Conservation (phyloP, 2,888 invertebrate species). For the Sinodicranocentrus sp. region DNA sequence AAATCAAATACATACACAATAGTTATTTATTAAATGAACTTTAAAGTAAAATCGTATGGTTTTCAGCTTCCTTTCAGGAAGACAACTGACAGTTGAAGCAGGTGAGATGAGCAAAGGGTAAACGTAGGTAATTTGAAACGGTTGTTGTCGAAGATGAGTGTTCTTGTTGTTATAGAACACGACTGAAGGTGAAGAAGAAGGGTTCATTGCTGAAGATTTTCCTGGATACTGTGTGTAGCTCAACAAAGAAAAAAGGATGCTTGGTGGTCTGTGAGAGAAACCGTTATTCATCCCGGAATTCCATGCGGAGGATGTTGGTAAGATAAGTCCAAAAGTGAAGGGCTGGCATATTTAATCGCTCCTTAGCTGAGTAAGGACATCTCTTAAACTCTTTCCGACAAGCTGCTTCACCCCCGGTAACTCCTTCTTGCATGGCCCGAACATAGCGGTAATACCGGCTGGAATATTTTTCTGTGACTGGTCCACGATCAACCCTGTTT, state of each 20-base stretch:
- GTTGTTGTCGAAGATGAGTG: constrained; percentile 9
- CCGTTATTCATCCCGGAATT: constrained; percentile 76
- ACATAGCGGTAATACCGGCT: constrained; percentile 77
- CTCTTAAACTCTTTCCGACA: constrained; percentile 74
- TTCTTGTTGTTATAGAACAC: background rate
- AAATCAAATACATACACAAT: no score
- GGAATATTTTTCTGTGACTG: constrained; percentile 74
- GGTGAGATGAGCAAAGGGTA: background rate
- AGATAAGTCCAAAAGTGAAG: constrained; percentile 77
- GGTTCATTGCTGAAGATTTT: constrained; percentile 43
- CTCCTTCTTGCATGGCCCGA: constrained; percentile 77
- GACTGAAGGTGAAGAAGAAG: constrained; percentile 22
- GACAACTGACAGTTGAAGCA: background rate
- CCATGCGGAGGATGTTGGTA: constrained; percentile 76
- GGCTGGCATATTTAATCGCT: constrained; percentile 77
- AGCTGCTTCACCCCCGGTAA: constrained; percentile 73
- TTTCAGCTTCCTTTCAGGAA: background rate
- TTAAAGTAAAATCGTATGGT: no score
- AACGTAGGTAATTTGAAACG: constrained; percentile 9
- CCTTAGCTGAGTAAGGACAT: constrained; percentile 76
- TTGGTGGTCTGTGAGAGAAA: constrained; percentile 45
- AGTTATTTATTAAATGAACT: no score
- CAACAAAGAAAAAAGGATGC: constrained; percentile 37
- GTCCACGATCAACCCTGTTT: constrained; percentile 75
- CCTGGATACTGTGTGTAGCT: constrained; percentile 41